phyloP scores from a whole-genome alignment of 2,797 vertebrate genomes.

The Anolis apletophallus region DNA sequence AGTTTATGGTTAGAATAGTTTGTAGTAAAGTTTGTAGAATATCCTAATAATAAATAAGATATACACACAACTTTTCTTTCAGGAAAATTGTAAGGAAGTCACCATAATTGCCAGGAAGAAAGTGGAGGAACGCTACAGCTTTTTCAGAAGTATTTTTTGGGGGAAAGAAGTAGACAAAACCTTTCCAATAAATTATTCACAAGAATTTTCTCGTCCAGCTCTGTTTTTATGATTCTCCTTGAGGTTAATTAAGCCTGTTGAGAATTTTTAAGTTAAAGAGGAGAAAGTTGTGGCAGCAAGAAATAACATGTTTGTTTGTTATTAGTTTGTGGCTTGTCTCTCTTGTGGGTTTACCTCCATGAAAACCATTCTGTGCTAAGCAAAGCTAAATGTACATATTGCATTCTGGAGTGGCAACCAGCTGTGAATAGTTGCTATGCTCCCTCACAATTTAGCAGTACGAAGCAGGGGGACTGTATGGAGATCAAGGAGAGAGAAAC shows the following conservation, averaged over 20 bases:
- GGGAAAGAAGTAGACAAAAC: constrained; percentile 36
- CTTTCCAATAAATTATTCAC: constrained; percentile 37
- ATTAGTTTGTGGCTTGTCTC: constrained; percentile 31
- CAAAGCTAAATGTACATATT: constrained; percentile 45
- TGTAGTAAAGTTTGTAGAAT: too few species aligned
- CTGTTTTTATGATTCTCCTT: constrained; percentile 37
- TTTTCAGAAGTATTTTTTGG: constrained; percentile 33
- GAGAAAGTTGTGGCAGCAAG: constrained; percentile 39
- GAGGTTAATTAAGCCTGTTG: constrained; percentile 48
- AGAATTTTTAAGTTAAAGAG: constrained; percentile 48
- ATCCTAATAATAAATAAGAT: constrained; percentile 1
- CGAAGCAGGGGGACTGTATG: background rate
- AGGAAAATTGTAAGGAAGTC: background rate
- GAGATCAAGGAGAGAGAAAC: constrained; percentile 12
- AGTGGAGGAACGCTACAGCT: background rate
- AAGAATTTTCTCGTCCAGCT: constrained; percentile 34
- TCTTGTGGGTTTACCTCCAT: background rate
- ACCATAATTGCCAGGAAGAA: constrained; percentile 5
- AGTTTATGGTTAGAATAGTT: constrained; percentile 8
- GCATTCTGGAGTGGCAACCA: constrained; percentile 9
- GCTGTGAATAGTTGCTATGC: constrained; percentile 52
- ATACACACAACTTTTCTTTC: constrained; percentile 9
- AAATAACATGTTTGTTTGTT: constrained; percentile 35
- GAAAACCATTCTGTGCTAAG: background rate
- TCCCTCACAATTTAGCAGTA: constrained; percentile 17